Conservation (phyloP, 2,888 invertebrate species). For the Chydorus sphaericus region DNA sequence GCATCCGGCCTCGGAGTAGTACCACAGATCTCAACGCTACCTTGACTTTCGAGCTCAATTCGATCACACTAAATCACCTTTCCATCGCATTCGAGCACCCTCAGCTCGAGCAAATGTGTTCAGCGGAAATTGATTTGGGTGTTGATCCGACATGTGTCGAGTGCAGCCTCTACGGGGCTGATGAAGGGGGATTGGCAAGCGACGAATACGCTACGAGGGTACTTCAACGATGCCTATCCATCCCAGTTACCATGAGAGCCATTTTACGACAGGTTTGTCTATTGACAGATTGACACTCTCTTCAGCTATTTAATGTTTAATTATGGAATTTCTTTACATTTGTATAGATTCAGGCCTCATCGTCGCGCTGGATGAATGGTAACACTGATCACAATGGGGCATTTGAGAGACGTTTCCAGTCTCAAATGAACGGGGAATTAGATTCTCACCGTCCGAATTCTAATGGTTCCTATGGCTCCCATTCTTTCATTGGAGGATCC, state of each 20-base stretch:
- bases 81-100: constrained; percentile 86
- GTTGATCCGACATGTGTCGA: constrained; percentile 58
- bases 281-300: not conserved
- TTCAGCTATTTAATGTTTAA: not conserved
- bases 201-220: constrained; percentile 31
- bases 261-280: constrained; percentile 45
- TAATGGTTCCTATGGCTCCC: not conserved
- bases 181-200: constrained; percentile 27
- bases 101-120: constrained; percentile 78
- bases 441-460: not conserved
- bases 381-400: not conserved
- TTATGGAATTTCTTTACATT: not conserved
- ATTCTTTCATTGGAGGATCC: not conserved
- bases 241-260: constrained; percentile 76
- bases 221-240: constrained; percentile 54
- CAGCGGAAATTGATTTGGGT: constrained; percentile 71
- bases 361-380: not conserved
- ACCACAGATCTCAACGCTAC: constrained; percentile 60
- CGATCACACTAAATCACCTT: constrained; percentile 75
- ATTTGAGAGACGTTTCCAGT: not conserved
- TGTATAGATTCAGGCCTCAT: not conserved
- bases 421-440: not conserved
- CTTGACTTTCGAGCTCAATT: constrained; percentile 83
- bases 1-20: constrained; percentile 65
- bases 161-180: constrained; percentile 56